Evolutionary conservation across 2,113 vertebrate species (phyloP).

Genomic region (Seriola dumerili): DNA sequence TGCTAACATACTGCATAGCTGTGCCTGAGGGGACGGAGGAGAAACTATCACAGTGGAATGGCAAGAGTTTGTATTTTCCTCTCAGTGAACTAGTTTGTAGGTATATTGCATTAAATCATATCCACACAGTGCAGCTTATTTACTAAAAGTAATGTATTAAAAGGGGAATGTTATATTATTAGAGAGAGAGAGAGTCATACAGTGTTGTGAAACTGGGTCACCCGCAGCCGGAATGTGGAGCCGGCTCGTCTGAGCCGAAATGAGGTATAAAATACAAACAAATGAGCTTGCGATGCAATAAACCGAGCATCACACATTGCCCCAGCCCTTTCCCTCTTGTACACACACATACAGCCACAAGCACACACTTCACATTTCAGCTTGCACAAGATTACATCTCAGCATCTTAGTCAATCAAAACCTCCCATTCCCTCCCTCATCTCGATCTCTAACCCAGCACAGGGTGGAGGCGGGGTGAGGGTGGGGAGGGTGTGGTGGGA

Average conservation of each 20-base stretch:
- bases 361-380: conserved; percentile 69
- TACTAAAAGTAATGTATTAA: conserved; percentile 77
- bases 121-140: conserved; percentile 63
- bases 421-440: conserved; percentile 54
- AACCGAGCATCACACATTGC: conserved; percentile 68
- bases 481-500: neutral
- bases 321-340: conserved; percentile 39
- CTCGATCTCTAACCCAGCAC: conserved; percentile 51
- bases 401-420: conserved; percentile 77
- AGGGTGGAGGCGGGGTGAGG: neutral
- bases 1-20: conserved; percentile 68
- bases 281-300: conserved; percentile 83
- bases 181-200: conserved; percentile 57
- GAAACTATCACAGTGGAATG: conserved; percentile 62
- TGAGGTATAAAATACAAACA: conserved; percentile 86
- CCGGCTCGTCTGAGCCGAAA: conserved; percentile 80
- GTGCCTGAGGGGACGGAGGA: conserved; percentile 60
- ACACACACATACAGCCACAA: conserved; percentile 30
- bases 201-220: conserved; percentile 84
- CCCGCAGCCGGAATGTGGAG: conserved; percentile 72
- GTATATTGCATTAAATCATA: conserved; percentile 74
- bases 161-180: conserved; percentile 72
- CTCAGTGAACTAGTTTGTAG: conserved; percentile 70
- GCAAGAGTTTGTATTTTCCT: conserved; percentile 67
- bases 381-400: conserved; percentile 75